Base-by-base conservation (phyloP, 2,797 vertebrate species). In the Garrulus glandarius region DNA sequence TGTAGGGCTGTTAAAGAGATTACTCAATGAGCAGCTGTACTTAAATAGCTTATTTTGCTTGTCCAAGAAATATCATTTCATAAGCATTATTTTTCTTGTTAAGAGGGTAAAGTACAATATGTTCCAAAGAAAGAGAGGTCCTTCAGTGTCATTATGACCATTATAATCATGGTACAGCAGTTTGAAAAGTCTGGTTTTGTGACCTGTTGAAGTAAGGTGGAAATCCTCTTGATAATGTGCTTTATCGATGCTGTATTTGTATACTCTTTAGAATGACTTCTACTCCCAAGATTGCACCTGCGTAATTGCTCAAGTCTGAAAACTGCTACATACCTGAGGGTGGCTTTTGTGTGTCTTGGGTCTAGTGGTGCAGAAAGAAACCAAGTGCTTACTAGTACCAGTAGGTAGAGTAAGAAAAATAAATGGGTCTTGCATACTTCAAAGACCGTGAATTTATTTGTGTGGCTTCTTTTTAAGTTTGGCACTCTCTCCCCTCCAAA, bases 401-500 rank as follows among this genome's bases (percentile, higher is more conserved):
- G 19, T 47, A 41, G 32, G 29, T n/a, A 56, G 10, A n/a, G 30
- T 69, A 55, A 57, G 52, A 64, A 44, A 72, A 91, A 27, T 15
- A 36, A 76, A 27, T 37, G 15, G 3, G 1, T 85, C 39, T 72
- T 16, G 4, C 5, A 2, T 44, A 61, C 64, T 80, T 76, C 23
- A n/a, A 39, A 61, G 8, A 11, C 7, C 1, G 0, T 85, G 32
- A 41, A 53, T 47, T 55, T 74, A 39, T 39, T 83, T 50, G 16
- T 50, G 43, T 59, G 26, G 8, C 52, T 74, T 78, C 49, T 50
- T 60, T 37, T 71, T 46, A 71, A 47, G 44, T 44, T 53, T 63
- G 46, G 22, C 5, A 19, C 4, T 15, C 34, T 1, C 3, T 23
- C 15, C 10, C 30, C 5, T 2, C 2, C 15, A 5, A 20, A 34